Base-by-base conservation (phyloP, 2,888 invertebrate genomes). In the Melanotus villosus region DNA sequence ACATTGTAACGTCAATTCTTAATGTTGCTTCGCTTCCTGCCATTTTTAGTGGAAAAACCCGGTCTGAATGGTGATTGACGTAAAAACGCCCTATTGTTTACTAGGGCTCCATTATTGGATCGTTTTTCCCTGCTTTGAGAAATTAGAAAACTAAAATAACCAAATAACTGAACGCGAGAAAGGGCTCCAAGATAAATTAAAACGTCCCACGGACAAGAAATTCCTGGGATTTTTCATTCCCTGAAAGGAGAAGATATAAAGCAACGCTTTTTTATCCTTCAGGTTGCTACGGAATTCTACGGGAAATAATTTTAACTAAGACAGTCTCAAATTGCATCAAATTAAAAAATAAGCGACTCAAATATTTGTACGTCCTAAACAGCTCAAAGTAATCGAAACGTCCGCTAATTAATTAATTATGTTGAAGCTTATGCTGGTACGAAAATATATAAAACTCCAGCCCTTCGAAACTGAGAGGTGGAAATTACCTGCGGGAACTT, bases 1-100 rank as follows among this genome's bases (percentile, higher is more conserved):
- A 65, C 62, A 52, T 14, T 50, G 36, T 38, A 32, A 41, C 59
- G 19, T 56, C 56, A 38, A 56, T 38, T 56, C 38, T 38, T 56
- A 56, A 56, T 56, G 56, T 47, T 47, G 26, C 47, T 43, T 43
- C 47, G 47, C 19, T 47, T 47, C 47, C 34, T 56, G 34, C 36
- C 36, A 36, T 56, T 56, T 56, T 56, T 56, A 19, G n/a, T n/a
- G n/a, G n/a, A 21, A 18, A 19, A n/a, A 36, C 56, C 12, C 56
- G 56, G 9, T 1, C 14, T 56, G 36, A 34, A 56, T 36, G 56
- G 56, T 34, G 56, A 56, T 56, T 36, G 56, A 36, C 56, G 10
- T 14, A 47, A 23, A 41, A 47, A 47, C 12, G 23, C 21, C 47
- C 23, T 26, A 12, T 21, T 47, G 52, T 32, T 50, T 52, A 12